Evolutionary conservation across 2,888 invertebrate species (phyloP), one percentile per base, ranked within the genome.

Genomic region (Temnothorax unifasciatus): DNA sequence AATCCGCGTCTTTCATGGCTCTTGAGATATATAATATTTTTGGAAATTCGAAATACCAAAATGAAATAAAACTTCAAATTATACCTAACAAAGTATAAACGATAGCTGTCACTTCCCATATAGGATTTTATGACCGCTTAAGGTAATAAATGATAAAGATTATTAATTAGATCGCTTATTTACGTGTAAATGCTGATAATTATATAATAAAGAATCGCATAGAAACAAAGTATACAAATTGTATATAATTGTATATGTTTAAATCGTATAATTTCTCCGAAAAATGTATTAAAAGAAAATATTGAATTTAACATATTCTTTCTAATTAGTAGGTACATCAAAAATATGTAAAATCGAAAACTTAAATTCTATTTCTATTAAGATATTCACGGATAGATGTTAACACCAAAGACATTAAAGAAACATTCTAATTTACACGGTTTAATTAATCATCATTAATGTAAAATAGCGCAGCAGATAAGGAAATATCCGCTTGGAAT

Each of bases 1-100:
- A 29, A 77, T 68, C 41, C 41, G 15, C 57, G 44, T 29, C 44
- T 73, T 59, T 71, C 57, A 47, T 79, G 38, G 11, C 13, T 34
- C 47, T 44, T 44, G 21, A 71, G 18, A 21, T 34, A 25, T 6
- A 41, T 18, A 34, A 13, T 59, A 50, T 59, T 34, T 21, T 21
- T 29, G 3, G 21, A 79, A 59, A 59, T 69, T 34, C 29, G 38
- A 71, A 8, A 41, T 76, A 52, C 13, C 52, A 52, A 61, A 38
- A 52, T 69, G 8, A 38, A 44, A 3, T 57, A 13, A n/a, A 25
- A 29, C 13, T 59, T 29, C 15, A n/a, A 38, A 59, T 47, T 25
- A 8, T 47, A 29, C 3, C 29, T 29, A 66, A 21, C 34, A 0
- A 9, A 47, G 59, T 69, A 44, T n/a, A 21, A 29, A 44, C 25